Evolutionary conservation across 2,888 invertebrate genomes (phyloP).

Genomic region (Leptinotarsa rubiginosa): DNA sequence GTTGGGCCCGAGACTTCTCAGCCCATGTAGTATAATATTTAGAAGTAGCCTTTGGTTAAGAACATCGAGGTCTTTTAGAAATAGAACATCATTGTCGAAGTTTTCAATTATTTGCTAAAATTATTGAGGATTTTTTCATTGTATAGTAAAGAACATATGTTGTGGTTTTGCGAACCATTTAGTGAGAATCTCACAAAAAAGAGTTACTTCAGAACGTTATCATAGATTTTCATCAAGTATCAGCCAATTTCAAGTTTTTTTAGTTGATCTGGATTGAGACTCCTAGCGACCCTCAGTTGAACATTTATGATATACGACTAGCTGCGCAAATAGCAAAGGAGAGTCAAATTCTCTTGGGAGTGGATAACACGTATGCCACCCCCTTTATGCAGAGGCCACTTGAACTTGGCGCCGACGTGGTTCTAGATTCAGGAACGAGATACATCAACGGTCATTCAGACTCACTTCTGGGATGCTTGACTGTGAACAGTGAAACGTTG

Average conservation of each 20-base stretch:
- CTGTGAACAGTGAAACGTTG: conserved; percentile 55
- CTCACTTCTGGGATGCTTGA: conserved; percentile 50
- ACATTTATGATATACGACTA: conserved; percentile 82
- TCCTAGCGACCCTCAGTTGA: conserved; percentile 89
- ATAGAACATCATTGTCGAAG: too few species aligned
- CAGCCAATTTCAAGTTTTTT: conserved; percentile 20
- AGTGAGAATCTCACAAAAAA: too few species aligned
- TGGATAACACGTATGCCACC: conserved; percentile 52
- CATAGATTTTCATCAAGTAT: too few species aligned
- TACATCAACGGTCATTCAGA: conserved; percentile 57
- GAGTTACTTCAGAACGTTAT: too few species aligned
- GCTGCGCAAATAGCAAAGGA: conserved; percentile 72
- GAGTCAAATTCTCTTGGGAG: conserved; percentile 47
- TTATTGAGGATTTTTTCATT: too few species aligned
- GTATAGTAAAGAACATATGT: too few species aligned
- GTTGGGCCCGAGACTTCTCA: too few species aligned
- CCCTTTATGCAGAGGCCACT: conserved; percentile 54
- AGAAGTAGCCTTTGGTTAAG: too few species aligned
- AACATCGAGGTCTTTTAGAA: too few species aligned
- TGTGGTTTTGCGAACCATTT: too few species aligned
- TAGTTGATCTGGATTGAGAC: conserved; percentile 90
- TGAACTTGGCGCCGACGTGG: conserved; percentile 54
- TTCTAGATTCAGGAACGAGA: conserved; percentile 54
- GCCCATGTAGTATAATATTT: too few species aligned
- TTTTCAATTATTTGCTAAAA: too few species aligned